Evolutionary conservation across 2,797 vertebrate genomes (phyloP).

Genomic region (Mico argentatus): DNA sequence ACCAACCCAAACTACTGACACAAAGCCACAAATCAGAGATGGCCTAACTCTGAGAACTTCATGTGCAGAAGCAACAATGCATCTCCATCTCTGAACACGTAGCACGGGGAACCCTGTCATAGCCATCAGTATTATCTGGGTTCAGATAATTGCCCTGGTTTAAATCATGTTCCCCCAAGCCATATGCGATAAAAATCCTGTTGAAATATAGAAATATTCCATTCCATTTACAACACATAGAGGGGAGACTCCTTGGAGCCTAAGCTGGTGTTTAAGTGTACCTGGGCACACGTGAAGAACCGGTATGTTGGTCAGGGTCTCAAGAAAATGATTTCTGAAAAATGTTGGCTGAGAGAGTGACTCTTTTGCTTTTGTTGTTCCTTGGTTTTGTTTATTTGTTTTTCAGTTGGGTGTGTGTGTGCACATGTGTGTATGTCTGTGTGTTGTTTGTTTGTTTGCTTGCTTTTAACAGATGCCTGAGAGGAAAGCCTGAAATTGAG

Average conservation of each 20-base stretch:
- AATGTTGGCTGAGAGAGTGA: neutral
- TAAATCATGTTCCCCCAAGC: neutral
- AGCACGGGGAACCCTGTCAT: neutral
- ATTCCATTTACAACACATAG: neutral
- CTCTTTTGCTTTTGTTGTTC: neutral
- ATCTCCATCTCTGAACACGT: neutral
- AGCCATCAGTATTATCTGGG: neutral
- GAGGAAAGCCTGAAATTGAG: neutral
- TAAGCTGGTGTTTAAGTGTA: neutral
- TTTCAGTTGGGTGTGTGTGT: neutral
- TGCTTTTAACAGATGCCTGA: neutral
- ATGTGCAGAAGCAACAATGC: constrained; percentile 55
- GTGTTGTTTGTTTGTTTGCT: neutral
- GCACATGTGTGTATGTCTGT: neutral
- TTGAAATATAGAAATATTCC: neutral
- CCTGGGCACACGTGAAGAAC: neutral
- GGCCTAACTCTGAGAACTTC: constrained; percentile 69
- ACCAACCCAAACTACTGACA: constrained; percentile 83
- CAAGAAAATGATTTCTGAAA: neutral
- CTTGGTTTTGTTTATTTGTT: neutral
- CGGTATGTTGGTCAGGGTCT: neutral
- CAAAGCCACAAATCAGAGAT: constrained; percentile 81
- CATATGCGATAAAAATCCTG: neutral
- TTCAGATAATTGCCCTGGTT: neutral
- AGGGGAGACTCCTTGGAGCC: neutral